These are phyloP conservation scores for Aphelenchoides avenae DNA, from an alignment of 1,140 invertebrate species.

Conservation along the genomic window DNA sequence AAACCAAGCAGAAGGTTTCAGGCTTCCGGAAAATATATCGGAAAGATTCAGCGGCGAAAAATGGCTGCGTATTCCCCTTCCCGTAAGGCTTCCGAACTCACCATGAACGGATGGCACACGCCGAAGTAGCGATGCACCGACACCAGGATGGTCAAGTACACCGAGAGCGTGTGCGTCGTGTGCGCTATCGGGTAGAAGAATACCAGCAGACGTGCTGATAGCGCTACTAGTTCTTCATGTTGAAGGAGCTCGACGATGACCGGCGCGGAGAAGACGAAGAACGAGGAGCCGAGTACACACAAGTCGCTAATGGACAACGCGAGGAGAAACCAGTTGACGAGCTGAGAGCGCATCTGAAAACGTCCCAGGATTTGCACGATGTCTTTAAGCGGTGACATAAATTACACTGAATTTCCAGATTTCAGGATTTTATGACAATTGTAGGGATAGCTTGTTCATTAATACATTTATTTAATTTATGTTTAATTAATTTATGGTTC, in stretches of 20 bases:
- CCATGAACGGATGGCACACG: slow-evolving; percentile 38
- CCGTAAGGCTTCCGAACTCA: too few species aligned
- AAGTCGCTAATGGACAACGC: slow-evolving; percentile 14
- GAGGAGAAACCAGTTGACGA: slow-evolving; percentile 14
- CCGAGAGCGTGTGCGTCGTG: slow-evolving; percentile 25
- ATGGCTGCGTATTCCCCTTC: too few species aligned
- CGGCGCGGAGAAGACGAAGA: slow-evolving; percentile 21
- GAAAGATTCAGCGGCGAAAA: too few species aligned
- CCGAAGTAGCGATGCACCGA: slow-evolving; percentile 36
- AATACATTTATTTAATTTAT: too few species aligned
- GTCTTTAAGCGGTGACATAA: too few species aligned
- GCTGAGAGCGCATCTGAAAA: slow-evolving; percentile 11
- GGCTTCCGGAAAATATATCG: too few species aligned
- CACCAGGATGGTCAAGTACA: slow-evolving; percentile 34
- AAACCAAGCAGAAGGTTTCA: too few species aligned
- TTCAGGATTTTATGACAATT: too few species aligned
- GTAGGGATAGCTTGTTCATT: too few species aligned
- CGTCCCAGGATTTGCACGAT: too few species aligned
- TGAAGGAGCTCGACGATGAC: slow-evolving; percentile 1
- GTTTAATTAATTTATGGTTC: too few species aligned
- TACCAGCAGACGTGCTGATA: slow-evolving; percentile 4
- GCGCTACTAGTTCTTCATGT: slow-evolving; percentile 1
- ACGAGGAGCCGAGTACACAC: not conserved
- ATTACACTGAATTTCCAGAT: too few species aligned
- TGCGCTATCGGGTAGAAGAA: slow-evolving; percentile 17